Conservation (phyloP, 2,113 vertebrate genomes). For the Calidris pugnax region DNA sequence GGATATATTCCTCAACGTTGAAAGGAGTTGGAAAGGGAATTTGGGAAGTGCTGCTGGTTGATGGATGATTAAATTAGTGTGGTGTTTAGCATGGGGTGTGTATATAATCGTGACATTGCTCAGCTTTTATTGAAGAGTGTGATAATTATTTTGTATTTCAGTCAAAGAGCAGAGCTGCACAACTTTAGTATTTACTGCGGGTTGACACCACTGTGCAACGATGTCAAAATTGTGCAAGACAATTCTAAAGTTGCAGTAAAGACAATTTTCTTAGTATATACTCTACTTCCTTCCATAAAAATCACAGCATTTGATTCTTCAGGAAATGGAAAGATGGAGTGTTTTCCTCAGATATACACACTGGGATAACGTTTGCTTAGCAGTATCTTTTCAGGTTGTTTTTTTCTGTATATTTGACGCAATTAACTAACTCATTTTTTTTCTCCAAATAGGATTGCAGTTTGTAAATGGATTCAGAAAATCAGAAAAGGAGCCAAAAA, state of each 20-base stretch:
- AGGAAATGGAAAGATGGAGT: constrained; percentile 24
- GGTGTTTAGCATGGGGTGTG: constrained; percentile 13
- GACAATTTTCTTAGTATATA: not conserved
- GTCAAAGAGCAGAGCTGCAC: constrained; percentile 48
- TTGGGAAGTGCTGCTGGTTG: constrained; percentile 27
- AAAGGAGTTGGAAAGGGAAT: not conserved
- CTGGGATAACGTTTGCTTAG: not conserved
- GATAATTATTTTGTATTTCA: constrained; percentile 61
- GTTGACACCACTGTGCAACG: constrained; percentile 4
- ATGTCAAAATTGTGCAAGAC: not conserved
- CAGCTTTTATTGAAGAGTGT: constrained; percentile 32
- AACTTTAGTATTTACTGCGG: constrained; percentile 48
- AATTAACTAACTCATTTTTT: not conserved
- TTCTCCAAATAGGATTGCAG: not conserved
- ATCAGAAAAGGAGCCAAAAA: not conserved
- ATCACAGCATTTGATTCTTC: constrained; percentile 21
- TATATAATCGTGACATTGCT: constrained; percentile 19
- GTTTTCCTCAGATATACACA: constrained; percentile 20
- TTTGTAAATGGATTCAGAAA: not conserved
- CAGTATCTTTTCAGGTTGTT: not conserved
- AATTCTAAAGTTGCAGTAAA: not conserved
- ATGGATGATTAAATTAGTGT: constrained; percentile 9
- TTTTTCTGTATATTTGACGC: not conserved
- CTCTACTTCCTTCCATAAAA: constrained; percentile 22
- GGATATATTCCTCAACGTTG: not conserved